Evolutionary conservation across 2,797 vertebrate genomes (phyloP), one percentile per base, ranked within the genome.

Genomic region (Myripristis jacobus): DNA sequence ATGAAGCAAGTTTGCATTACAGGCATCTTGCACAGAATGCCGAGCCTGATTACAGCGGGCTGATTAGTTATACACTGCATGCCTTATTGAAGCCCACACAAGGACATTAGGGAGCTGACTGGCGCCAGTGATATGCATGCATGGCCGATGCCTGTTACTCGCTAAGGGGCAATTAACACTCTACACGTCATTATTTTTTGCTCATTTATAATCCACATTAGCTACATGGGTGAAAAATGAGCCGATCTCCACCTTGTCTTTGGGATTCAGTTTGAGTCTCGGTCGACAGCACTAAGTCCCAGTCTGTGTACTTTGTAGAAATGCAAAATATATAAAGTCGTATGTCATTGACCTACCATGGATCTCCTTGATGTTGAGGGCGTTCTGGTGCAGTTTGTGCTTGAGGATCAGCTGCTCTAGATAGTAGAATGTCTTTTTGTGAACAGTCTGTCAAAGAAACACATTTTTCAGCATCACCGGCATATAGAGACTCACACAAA

Each of bases 341-440:
- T 11, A 22, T 22, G 0, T 0, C 4, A 29, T 29, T 13, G 44
- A 76, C 94, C 53, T 87, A 99, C 98, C 98, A 0, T 98, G 92
- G 77, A 98, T 98, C 88, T 99, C 98, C 87, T 98, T 99, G 85
- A 99, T 97, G 82, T 96, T 96, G 34, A 99, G 95, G 0, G 95
- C 92, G 76, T 97, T 98, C 84, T 97, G 95, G 74, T 99, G 96
- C 71, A 99, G 94, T 85, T 94, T 96, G 80, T 99, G 97, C 80
- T 99, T 99, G 58, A 99, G 92, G 89, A 99, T 97, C 90, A 97
- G 92, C 88, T 99, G 98, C 77, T 99, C 98, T 84, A 99, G 86
- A 81, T 99, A 99, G 87, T 94, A 99, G 90, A 99, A 99, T 0
- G 98, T 99, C 91, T 99, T 99, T 89, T 98, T 99, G 91, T 99